Conservation (phyloP, 2,113 vertebrate genomes). For the Zosterops pallidus region DNA sequence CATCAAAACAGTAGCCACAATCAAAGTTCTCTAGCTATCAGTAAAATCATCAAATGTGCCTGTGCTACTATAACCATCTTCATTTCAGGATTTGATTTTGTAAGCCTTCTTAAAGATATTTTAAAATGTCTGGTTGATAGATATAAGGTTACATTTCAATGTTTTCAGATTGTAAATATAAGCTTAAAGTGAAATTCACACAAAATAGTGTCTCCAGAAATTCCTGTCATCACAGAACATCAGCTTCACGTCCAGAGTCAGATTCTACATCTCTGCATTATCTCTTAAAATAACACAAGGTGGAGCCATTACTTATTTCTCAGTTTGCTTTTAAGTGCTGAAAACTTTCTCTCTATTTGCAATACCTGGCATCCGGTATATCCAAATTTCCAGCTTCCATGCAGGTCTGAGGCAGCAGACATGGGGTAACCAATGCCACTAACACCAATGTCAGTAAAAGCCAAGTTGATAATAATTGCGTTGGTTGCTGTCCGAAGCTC, state of each 20-base stretch:
- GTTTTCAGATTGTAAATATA: not conserved
- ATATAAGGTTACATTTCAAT: not conserved
- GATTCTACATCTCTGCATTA: not conserved
- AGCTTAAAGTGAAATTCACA: not conserved
- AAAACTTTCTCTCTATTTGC: not conserved
- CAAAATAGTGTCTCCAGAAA: not conserved
- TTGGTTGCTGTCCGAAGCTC: constrained; percentile 95
- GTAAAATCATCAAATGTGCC: not conserved
- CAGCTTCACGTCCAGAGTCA: not conserved
- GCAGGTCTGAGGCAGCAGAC: constrained; percentile 94
- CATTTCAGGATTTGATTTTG: not conserved
- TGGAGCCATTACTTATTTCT: not conserved
- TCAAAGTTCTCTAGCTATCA: not conserved
- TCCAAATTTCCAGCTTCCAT: constrained; percentile 97
- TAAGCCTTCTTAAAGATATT: not conserved
- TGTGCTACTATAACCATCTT: not conserved
- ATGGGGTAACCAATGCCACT: constrained; percentile 97
- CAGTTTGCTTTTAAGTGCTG: not conserved
- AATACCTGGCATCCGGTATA: constrained; percentile 91
- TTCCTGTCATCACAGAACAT: not conserved
- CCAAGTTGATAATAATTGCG: constrained; percentile 93
- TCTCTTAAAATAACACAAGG: not conserved
- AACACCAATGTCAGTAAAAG: constrained; percentile 94
- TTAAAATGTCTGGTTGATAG: not conserved
- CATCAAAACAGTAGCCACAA: not conserved